Conservation (phyloP, 2,888 invertebrate genomes). For the Plebejus argus region DNA sequence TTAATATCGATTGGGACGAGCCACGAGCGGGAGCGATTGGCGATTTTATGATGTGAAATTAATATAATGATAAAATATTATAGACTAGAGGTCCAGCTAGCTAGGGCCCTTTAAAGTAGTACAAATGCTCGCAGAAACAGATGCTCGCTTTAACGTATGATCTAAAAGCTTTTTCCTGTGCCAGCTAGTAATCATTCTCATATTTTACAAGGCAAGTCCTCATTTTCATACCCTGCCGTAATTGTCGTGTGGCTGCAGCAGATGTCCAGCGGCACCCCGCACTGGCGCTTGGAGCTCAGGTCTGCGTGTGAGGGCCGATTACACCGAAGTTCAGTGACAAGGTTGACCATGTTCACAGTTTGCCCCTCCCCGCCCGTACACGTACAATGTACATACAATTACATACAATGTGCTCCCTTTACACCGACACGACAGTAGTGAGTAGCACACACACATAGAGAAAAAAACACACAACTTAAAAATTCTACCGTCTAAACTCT, state of each 20-base stretch:
- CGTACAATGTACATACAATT: not conserved
- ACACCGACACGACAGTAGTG: no score
- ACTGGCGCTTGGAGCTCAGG: not conserved
- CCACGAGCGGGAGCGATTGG: not conserved
- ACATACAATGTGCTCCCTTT: not conserved
- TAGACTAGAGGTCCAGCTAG: not conserved
- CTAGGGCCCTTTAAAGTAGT: no score
- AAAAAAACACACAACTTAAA: no score
- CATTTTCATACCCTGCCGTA: not conserved
- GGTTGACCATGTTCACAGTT: not conserved
- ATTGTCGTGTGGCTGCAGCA: not conserved
- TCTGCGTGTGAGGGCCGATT: not conserved
- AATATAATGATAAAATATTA: not conserved
- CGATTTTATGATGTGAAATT: not conserved
- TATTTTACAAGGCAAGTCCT: not conserved
- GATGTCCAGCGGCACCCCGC: not conserved
- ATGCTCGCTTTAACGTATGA: no score
- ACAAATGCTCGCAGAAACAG: no score
- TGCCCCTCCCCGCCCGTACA: not conserved
- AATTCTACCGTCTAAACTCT: no score
- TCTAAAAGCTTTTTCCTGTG: no score
- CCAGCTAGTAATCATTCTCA: no score
- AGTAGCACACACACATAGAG: no score
- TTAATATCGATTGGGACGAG: not conserved
- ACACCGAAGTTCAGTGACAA: not conserved